Conservation (phyloP, 2,888 invertebrate species). For the Thysanoteuthis rhombus region DNA sequence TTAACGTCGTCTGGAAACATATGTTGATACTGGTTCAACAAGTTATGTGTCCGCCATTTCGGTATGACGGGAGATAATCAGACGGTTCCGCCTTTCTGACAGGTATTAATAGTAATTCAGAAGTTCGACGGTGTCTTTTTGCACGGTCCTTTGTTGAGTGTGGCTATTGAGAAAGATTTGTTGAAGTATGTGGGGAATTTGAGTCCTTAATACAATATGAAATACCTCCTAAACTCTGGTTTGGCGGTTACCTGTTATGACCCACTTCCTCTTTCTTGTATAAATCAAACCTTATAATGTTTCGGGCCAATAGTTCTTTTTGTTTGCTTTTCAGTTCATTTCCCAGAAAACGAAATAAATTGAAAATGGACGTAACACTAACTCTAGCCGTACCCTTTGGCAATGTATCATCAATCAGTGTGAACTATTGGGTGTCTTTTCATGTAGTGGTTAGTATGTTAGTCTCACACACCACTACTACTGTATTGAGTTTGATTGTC, state of each 20-base stretch:
- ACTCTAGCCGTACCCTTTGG: not conserved
- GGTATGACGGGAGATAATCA: not conserved
- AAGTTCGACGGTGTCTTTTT: not conserved
- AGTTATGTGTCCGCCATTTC: not conserved
- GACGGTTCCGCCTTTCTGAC: not conserved
- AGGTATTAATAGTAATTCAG: not conserved
- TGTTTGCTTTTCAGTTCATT: not conserved
- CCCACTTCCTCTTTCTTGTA: not conserved
- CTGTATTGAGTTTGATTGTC: no score
- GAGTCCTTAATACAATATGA: not conserved
- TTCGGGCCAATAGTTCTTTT: not conserved
- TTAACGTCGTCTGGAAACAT: not conserved
- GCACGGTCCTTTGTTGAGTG: not conserved
- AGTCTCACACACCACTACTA: no score
- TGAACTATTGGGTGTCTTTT: no score
- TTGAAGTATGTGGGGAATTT: not conserved
- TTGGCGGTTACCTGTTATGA: not conserved
- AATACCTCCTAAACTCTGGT: not conserved
- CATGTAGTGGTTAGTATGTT: no score
- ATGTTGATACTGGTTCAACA: not conserved
- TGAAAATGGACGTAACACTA: not conserved
- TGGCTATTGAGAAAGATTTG: not conserved
- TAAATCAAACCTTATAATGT: not conserved
- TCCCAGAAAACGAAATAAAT: not conserved
- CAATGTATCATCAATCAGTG: no score